phyloP scores from a whole-genome alignment of 2,888 invertebrate genomes.

The Nomada hirtipes region DNA sequence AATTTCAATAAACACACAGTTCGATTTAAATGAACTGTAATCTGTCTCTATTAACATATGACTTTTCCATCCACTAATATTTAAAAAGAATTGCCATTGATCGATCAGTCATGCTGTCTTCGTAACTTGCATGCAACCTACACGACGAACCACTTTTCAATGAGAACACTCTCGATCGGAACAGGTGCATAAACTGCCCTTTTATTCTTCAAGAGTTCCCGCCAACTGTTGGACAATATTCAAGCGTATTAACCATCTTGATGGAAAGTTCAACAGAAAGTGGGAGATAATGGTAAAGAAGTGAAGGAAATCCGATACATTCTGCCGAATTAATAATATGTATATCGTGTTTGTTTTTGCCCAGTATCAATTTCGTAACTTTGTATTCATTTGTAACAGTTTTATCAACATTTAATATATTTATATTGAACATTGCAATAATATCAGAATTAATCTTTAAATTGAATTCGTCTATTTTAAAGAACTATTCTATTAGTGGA shows the following conservation, averaged over 20 bases:
- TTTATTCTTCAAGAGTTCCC: conserved; percentile 45
- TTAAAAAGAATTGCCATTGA: neutral
- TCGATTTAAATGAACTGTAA: neutral
- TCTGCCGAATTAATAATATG: neutral
- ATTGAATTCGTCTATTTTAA: neutral
- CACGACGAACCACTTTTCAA: conserved; percentile 28
- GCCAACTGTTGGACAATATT: conserved; percentile 28
- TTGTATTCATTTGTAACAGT: neutral
- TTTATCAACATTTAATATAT: neutral
- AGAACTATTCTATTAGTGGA: neutral
- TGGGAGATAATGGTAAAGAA: conserved; percentile 15
- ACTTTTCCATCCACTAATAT: neutral
- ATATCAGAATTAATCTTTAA: neutral
- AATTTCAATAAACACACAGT: neutral
- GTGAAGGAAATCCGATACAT: neutral
- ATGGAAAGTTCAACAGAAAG: neutral
- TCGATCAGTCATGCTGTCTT: neutral
- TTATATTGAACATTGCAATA: neutral
- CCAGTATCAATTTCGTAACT: neutral
- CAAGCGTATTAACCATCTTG: neutral
- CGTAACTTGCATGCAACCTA: neutral
- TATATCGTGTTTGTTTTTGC: neutral
- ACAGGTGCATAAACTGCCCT: neutral
- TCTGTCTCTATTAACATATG: neutral
- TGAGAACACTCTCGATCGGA: conserved; percentile 14